Percentiles rank a stretch among this genome's conserved stretches.
Conservation (phyloP, 2,113 vertebrate genomes). For the Mugil cephalus region DNA sequence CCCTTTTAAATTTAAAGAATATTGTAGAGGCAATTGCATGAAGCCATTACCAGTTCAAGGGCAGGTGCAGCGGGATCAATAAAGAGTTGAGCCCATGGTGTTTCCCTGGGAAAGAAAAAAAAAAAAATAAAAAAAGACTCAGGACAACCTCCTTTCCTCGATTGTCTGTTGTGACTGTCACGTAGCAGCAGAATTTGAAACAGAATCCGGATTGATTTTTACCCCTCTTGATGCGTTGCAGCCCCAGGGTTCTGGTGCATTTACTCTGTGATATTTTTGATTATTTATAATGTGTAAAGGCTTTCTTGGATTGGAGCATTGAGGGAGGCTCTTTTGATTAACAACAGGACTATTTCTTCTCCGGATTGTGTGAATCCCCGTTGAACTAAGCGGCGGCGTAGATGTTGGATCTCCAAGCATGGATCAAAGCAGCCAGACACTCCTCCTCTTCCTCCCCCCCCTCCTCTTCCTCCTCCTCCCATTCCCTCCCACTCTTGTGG, state of each 20-base stretch:
- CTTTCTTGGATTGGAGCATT: constrained; percentile 26
- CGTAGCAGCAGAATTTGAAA: constrained; percentile 35
- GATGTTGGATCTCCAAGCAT: constrained; percentile 48
- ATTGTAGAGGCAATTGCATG: constrained; percentile 49
- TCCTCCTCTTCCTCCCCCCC: constrained; percentile 23
- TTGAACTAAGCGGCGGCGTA: constrained; percentile 38
- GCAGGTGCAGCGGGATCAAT: constrained; percentile 57
- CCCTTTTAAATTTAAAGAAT: constrained; percentile 51
- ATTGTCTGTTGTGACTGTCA: constrained; percentile 34
- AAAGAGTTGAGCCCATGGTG: constrained; percentile 21
- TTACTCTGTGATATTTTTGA: constrained; percentile 32
- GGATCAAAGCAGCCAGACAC: constrained; percentile 65
- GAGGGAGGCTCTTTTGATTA: constrained; percentile 48
- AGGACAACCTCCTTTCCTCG: constrained; percentile 8
- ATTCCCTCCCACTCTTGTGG: constrained; percentile 30
- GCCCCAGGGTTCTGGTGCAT: constrained; percentile 23
- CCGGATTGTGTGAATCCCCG: constrained; percentile 35
- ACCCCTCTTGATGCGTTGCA: constrained; percentile 32
- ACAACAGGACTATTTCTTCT: constrained; percentile 17
- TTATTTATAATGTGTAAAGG: constrained; percentile 32
- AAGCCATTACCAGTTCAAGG: constrained; percentile 65
- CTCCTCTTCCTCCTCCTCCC: constrained; percentile 37
- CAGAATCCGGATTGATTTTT: constrained; percentile 49
- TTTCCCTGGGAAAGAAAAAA: constrained; percentile 15
- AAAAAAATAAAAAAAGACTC: not conserved